These are phyloP conservation scores for Pocillopora verrucosa DNA, from an alignment of 64 coral and sea anemone genomes.

Conservation along the genomic window DNA sequence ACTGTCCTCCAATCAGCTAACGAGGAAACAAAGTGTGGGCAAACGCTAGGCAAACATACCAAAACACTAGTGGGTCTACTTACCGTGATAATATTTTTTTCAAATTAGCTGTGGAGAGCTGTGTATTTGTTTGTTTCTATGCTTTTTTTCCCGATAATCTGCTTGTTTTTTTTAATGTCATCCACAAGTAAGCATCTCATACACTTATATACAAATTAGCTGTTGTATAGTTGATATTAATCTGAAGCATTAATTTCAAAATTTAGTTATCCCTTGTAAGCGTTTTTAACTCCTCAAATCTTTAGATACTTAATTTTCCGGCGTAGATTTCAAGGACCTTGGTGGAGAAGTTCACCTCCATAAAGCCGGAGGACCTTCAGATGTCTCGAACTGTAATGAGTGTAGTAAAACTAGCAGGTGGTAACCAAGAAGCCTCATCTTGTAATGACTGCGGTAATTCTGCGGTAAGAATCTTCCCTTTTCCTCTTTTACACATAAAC, in stretches of 20 bases:
- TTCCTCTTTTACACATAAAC: too few species aligned
- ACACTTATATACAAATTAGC: neutral
- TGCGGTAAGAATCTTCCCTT: neutral
- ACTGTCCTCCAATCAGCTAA: constrained; percentile 42
- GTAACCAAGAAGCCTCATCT: neutral
- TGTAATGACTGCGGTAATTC: neutral
- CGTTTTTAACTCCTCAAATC: neutral
- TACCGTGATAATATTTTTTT: neutral
- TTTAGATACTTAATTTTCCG: neutral
- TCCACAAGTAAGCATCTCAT: neutral
- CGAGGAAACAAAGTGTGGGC: neutral
- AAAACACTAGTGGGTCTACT: neutral
- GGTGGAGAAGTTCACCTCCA: neutral
- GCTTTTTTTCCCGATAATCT: too few species aligned
- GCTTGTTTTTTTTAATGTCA: too few species aligned
- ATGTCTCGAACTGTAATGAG: neutral
- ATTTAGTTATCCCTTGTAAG: neutral
- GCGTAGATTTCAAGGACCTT: neutral
- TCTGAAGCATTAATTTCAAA: neutral
- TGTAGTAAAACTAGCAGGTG: neutral
- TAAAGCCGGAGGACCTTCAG: neutral
- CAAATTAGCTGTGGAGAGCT: neutral
- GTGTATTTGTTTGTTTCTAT: neutral
- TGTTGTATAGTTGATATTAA: neutral
- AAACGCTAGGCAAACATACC: neutral